These are phyloP conservation scores for Lithophane semibrunnea DNA, from an alignment of 2,888 invertebrate genomes.

Conservation along the genomic window DNA sequence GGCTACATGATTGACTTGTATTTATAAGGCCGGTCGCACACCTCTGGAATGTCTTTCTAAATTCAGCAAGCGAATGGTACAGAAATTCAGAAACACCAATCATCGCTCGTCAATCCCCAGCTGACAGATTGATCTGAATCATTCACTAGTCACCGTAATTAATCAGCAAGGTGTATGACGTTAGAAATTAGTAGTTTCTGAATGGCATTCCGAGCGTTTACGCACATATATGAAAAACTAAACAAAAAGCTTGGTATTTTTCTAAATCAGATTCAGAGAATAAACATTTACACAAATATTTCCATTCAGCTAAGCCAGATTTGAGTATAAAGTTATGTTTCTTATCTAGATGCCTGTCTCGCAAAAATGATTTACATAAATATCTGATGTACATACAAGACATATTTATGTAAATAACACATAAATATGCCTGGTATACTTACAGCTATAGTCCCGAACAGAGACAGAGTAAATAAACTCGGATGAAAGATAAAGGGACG, in stretches of 20 bases:
- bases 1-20: no score
- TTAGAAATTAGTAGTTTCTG: neutral
- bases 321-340: conserved; percentile 36
- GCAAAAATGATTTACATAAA: conserved; percentile 58
- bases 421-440: conserved; percentile 39
- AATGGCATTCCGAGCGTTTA: no score
- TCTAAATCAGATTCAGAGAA: conserved; percentile 31
- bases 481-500: conserved; percentile 34
- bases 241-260: neutral
- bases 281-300: conserved; percentile 52
- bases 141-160: neutral
- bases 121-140: neutral
- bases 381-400: conserved; percentile 55
- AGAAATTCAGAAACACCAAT: neutral
- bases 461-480: conserved; percentile 30
- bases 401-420: conserved; percentile 56
- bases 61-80: neutral
- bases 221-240: neutral
- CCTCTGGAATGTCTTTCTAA: neutral
- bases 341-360: conserved; percentile 58
- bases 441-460: conserved; percentile 15
- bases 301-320: conserved; percentile 21
- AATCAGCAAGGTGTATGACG: neutral
- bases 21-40: neutral
- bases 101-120: neutral